Percentiles rank a stretch among this genome's conserved stretches.
phyloP scores from a whole-genome alignment of 1,140 invertebrate species.

The Solenopsis invicta region DNA sequence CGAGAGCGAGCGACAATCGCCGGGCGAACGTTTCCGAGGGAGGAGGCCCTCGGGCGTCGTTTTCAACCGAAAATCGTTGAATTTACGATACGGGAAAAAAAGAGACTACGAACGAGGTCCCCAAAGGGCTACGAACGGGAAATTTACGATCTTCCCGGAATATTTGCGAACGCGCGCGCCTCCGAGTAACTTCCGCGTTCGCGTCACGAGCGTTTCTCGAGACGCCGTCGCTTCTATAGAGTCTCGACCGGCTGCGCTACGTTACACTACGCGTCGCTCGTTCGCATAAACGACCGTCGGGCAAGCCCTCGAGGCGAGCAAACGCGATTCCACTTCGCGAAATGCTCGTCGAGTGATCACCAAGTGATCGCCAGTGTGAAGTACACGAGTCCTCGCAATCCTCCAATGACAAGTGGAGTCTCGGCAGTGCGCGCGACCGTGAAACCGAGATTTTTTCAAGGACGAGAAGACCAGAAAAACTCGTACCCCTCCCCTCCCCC shows the following conservation, averaged over 20 bases:
- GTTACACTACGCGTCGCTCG: constrained; percentile 16
- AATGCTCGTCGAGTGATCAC: constrained; percentile 14
- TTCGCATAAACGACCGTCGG: constrained; percentile 25
- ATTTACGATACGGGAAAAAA: constrained; percentile 13
- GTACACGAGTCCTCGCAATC: neutral
- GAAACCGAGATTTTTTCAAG: neutral
- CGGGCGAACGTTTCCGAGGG: neutral
- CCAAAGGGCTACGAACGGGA: neutral
- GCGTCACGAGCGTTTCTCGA: constrained; percentile 13
- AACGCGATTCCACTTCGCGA: constrained; percentile 5
- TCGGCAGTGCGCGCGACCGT: neutral
- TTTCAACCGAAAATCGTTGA: constrained; percentile 26
- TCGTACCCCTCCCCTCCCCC: neutral
- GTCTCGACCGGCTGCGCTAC: neutral
- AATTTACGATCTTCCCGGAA: constrained; percentile 35
- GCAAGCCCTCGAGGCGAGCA: constrained; percentile 16
- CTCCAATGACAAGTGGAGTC: neutral
- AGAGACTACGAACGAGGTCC: neutral
- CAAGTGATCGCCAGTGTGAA: neutral
- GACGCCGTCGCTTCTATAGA: constrained; percentile 13
- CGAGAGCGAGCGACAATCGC: neutral
- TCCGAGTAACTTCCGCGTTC: constrained; percentile 40
- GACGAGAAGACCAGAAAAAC: neutral
- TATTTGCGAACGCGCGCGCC: neutral
- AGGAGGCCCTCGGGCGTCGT: neutral